Base-by-base conservation (phyloP, 1,140 invertebrate genomes). In the Adelges cooleyi region DNA sequence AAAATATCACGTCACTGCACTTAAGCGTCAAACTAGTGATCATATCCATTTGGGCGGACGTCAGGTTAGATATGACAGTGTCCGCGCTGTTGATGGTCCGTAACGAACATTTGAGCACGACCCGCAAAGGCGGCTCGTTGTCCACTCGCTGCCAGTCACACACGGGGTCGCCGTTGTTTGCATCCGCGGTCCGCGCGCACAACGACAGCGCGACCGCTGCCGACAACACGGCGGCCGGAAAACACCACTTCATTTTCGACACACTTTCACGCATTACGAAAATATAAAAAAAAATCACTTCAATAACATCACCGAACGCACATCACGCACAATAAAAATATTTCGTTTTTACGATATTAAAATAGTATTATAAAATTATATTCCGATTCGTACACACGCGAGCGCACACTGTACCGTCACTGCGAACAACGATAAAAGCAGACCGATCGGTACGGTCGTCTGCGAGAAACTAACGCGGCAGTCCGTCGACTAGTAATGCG, bases 1-100 rank as follows among this genome's bases (percentile, higher is more conserved):
- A 87, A 75, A 89, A 87, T 44, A 88, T 75, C 66, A 85, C 82
- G 74, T 89, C 86, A 75, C 83, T 89, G 74, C 88, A 90, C 73
- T 87, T 82, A 42, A 90, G 78, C 69, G 80, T 79, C 51, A 90
- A 74, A 13, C 82, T 81, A 54, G 80, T 80, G 23, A 87, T 80
- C 67, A 82, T 80, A 69, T 89, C 85, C 36, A 81, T 77, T 70
- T 82, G 80, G 20, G 77, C 73, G 23, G 77, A 74, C 40, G 81
- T 84, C 40, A 88, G 77, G 70, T 86, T 86, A 59, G 82, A 81
- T 50, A 87, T 76, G 27, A 88, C 77, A 56, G 80, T 76, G 71
- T 84, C 82, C 65, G 84, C 85, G 70, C 81, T 84, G 70, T 81
- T 81, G 72, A 87, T 84, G 15, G 84, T 86, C 54, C 83, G 77